Evolutionary conservation across 1,140 invertebrate species (phyloP).

Genomic region (Saccostrea cuccullata): DNA sequence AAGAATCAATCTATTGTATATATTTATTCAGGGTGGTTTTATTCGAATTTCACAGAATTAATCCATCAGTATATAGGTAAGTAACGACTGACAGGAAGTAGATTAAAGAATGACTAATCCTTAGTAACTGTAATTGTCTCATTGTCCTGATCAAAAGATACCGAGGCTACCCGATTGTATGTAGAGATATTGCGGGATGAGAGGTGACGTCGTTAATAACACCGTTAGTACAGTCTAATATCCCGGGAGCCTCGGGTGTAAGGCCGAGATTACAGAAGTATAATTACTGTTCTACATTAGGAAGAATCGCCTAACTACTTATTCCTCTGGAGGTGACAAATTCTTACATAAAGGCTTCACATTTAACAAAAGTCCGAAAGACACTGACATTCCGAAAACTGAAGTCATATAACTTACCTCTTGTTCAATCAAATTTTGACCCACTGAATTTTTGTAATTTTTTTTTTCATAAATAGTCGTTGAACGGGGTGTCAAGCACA

Average conservation of each 20-base stretch:
- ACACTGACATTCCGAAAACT: neutral
- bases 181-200: neutral
- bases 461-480: no score
- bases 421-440: neutral
- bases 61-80: neutral
- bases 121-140: constrained; percentile 25
- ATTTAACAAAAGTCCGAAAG: neutral
- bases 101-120: constrained; percentile 2
- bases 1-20: neutral
- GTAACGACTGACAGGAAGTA: neutral
- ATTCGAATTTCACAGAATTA: neutral
- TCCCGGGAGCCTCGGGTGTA: neutral
- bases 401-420: neutral
- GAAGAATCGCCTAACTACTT: neutral
- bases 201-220: neutral
- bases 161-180: constrained; percentile 20
- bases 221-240: neutral
- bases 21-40: neutral
- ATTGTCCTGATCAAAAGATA: neutral
- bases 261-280: neutral
- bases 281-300: neutral
- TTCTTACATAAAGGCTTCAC: neutral
- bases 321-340: neutral
- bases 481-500: no score
- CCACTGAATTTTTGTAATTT: neutral